Conservation (phyloP, 1,140 invertebrate genomes). For the Oryctes rhinoceros region DNA sequence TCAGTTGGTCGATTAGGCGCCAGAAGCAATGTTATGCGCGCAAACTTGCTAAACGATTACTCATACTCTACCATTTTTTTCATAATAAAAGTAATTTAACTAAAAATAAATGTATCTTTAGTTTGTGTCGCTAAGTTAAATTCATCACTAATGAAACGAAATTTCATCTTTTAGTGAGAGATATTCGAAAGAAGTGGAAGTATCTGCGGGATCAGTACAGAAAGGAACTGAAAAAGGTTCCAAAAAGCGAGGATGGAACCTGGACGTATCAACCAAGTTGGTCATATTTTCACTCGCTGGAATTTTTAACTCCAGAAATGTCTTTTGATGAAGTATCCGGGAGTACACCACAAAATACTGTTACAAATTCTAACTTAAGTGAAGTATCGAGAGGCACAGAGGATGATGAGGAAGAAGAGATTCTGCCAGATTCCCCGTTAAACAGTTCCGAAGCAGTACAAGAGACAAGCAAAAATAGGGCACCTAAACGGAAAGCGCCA, state of each 20-base stretch:
- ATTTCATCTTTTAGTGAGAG: neutral
- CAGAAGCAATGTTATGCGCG: too few species aligned
- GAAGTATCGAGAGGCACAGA: neutral
- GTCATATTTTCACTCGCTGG: neutral
- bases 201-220: neutral
- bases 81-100: too few species aligned
- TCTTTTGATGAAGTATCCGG: neutral
- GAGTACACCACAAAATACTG: neutral
- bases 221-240: neutral
- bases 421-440: neutral
- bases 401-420: neutral
- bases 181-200: neutral
- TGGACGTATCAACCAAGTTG: conserved; percentile 13
- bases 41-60: too few species aligned
- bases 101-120: too few species aligned
- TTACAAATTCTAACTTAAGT: neutral
- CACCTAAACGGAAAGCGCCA: neutral
- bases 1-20: too few species aligned
- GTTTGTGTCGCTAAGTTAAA: too few species aligned
- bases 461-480: neutral
- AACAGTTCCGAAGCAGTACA: neutral
- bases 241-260: neutral
- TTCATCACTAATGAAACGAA: too few species aligned
- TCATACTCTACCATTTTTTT: too few species aligned
- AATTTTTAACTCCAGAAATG: neutral